These are phyloP conservation scores for Luffia ferchaultella DNA, from an alignment of 2,888 invertebrate species.

Conservation along the genomic window DNA sequence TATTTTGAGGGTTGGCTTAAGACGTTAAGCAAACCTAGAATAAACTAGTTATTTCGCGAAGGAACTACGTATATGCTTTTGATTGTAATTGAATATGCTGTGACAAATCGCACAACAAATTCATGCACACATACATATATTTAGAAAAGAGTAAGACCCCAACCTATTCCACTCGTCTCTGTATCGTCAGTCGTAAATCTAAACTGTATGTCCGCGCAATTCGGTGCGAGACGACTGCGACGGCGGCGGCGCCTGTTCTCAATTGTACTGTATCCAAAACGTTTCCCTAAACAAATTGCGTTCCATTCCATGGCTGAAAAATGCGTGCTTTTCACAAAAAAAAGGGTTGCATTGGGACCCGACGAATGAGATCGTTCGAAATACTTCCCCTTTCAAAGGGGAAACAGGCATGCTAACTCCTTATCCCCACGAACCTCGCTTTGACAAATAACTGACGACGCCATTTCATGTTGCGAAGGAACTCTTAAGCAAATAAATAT, in stretches of 20 bases:
- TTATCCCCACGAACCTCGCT: conserved; percentile 23
- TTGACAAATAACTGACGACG: conserved; percentile 31
- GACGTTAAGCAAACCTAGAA: too few relatives aligned
- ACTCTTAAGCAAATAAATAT: conserved; percentile 10
- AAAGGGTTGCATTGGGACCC: conserved; percentile 29
- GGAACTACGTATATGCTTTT: too few relatives aligned
- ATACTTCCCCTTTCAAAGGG: conserved; percentile 19
- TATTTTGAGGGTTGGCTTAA: too few relatives aligned
- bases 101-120: too few relatives aligned
- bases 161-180: background rate
- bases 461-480: conserved; percentile 16
- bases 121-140: too few relatives aligned
- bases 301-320: conserved; percentile 43
- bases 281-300: conserved; percentile 33
- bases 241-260: background rate
- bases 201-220: background rate
- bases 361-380: conserved; percentile 2
- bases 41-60: too few relatives aligned
- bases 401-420: conserved; percentile 24
- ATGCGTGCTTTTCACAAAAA: conserved; percentile 37
- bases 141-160: background rate
- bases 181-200: background rate
- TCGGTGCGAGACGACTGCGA: background rate
- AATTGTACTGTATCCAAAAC: background rate
- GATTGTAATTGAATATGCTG: too few relatives aligned